A percentile compares a stretch with the other conserved stretches of the same genome.
Evolutionary conservation across 92 coral and sea anemone species (phyloP).

Genomic region (Palythoa grandis): DNA sequence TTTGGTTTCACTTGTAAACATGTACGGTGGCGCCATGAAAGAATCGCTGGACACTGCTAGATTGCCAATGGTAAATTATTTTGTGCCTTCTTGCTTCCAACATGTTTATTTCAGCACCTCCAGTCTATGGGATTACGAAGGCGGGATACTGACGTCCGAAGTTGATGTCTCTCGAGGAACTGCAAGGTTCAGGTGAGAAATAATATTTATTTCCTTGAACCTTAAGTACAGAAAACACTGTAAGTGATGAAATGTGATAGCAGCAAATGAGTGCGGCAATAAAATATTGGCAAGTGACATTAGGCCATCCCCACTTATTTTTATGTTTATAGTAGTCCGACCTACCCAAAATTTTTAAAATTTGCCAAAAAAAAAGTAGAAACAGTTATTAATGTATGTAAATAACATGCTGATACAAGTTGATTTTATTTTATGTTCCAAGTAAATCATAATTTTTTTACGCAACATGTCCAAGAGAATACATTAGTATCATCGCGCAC

Average conservation of each 20-base stretch:
- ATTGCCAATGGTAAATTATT: slow-evolving; percentile 31
- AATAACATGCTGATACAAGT: no score
- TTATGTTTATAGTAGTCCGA: no score
- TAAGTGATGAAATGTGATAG: not conserved
- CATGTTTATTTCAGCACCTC: slow-evolving; percentile 63
- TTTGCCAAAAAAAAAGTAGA: no score
- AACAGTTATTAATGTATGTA: no score
- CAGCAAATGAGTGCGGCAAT: no score
- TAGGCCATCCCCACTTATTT: no score
- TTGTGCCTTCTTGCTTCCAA: slow-evolving; percentile 69
- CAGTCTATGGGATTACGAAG: slow-evolving; percentile 63
- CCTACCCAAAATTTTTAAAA: no score
- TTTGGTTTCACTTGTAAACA: slow-evolving; percentile 58
- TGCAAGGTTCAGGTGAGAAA: slow-evolving; percentile 58
- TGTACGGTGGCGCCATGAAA: slow-evolving; percentile 73
- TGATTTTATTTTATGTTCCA: no score
- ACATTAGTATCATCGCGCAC: no score
- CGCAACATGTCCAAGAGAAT: no score
- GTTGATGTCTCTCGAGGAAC: slow-evolving; percentile 55
- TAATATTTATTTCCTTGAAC: not conserved
- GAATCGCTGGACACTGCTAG: slow-evolving; percentile 48
- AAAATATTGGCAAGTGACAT: no score
- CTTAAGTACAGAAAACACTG: not conserved
- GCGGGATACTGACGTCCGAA: slow-evolving; percentile 42
- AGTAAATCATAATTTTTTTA: no score